Percentiles rank a stretch among this genome's conserved stretches.
Evolutionary conservation across 2,797 vertebrate species (phyloP).

Genomic region (Oophaga sylvatica): DNA sequence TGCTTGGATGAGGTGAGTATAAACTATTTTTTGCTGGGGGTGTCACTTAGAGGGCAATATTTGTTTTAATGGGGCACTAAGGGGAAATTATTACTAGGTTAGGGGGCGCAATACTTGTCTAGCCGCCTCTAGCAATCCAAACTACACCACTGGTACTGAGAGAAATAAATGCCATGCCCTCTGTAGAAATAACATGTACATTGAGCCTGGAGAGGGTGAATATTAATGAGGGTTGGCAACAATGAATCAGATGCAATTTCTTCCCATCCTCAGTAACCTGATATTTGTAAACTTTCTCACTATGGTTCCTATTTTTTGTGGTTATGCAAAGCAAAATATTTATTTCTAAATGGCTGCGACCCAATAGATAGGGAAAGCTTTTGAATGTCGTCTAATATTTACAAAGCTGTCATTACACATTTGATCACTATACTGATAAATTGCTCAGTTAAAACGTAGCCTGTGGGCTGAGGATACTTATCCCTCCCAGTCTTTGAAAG

Average conservation of each 20-base stretch:
- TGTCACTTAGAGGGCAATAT: too few species aligned
- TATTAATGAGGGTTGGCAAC: too few species aligned
- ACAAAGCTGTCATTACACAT: constrained; percentile 21
- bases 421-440: constrained; percentile 45
- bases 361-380: not conserved
- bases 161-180: too few species aligned
- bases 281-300: not conserved
- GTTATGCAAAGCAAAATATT: not conserved
- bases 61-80: too few species aligned
- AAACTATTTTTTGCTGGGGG: too few species aligned
- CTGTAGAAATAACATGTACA: too few species aligned
- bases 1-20: too few species aligned
- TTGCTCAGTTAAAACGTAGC: constrained; percentile 30
- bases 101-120: too few species aligned
- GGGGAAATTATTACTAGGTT: too few species aligned
- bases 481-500: constrained; percentile 47
- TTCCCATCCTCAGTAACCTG: not conserved
- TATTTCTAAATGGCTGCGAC: not conserved
- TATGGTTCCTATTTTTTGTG: not conserved
- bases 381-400: not conserved
- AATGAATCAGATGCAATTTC: not conserved
- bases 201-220: too few species aligned
- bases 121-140: too few species aligned
- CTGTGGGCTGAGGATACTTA: constrained; percentile 21
- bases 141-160: too few species aligned